A percentile compares a stretch with the other conserved stretches of the same genome.
Conservation (phyloP, 1,140 invertebrate species). For the Harlomillsia oculata region DNA sequence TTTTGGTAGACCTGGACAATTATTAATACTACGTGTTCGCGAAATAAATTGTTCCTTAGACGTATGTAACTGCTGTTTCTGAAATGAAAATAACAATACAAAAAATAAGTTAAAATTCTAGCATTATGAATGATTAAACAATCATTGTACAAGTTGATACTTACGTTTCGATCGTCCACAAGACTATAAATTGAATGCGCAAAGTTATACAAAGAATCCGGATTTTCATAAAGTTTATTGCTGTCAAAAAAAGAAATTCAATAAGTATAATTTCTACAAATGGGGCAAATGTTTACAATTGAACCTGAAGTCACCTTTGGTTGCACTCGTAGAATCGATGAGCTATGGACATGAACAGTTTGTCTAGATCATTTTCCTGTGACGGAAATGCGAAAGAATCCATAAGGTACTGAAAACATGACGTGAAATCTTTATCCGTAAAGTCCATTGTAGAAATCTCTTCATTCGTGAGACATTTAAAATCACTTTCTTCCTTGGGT, state of each 20-base stretch:
- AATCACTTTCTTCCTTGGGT: too few relatives aligned
- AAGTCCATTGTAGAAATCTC: too few relatives aligned
- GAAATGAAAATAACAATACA: too few relatives aligned
- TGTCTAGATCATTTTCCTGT: constrained; percentile 98
- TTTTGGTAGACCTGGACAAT: constrained; percentile 91
- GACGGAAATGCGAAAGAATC: constrained; percentile 94
- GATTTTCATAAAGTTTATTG: constrained; percentile 27
- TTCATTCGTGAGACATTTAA: too few relatives aligned
- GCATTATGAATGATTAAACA: too few relatives aligned
- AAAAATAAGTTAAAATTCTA: too few relatives aligned
- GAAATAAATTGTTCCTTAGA: constrained; percentile 98
- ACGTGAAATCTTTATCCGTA: constrained; percentile 80
- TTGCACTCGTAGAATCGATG: constrained; percentile 96
- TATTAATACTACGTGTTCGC: constrained; percentile 94
- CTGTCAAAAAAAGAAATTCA: constrained; percentile 10
- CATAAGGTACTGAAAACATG: constrained; percentile 82
- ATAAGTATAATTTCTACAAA: constrained; percentile 6
- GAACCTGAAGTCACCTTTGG: constrained; percentile 56
- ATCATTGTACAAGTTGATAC: too few relatives aligned
- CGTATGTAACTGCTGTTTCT: constrained; percentile 59
- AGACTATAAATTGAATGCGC: constrained; percentile 74
- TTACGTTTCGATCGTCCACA: too few relatives aligned
- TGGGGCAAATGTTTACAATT: constrained; percentile 8
- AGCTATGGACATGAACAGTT: constrained; percentile 99
- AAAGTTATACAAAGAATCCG: constrained; percentile 98